These are phyloP conservation scores for Dicranocentrus wangi DNA, from an alignment of 2,888 invertebrate genomes.

Conservation along the genomic window DNA sequence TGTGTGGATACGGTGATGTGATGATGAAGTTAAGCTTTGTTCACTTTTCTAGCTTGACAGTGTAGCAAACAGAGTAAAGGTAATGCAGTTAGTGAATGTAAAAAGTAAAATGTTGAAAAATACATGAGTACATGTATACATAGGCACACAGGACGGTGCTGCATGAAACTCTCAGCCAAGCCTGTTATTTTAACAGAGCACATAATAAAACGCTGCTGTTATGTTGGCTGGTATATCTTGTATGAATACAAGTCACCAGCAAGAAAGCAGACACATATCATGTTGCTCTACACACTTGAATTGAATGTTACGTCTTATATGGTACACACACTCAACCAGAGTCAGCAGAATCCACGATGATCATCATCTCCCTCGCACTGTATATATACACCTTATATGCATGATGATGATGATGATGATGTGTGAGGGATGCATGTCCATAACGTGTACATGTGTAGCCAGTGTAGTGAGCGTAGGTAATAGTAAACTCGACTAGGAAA, in stretches of 20 bases:
- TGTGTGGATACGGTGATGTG: not conserved
- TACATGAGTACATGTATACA: conserved; percentile 15
- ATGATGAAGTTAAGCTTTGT: conserved; percentile 12
- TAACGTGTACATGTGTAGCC: not conserved
- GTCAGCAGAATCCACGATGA: conserved; percentile 25
- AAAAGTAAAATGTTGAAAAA: too few species aligned
- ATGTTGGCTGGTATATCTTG: not conserved
- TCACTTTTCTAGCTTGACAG: not conserved
- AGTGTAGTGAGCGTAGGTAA: too few species aligned
- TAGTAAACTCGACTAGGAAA: conserved; percentile 6
- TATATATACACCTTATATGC: not conserved
- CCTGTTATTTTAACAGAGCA: conserved; percentile 37
- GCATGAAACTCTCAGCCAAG: conserved; percentile 28
- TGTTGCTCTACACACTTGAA: conserved; percentile 37
- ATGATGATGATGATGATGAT: too few species aligned
- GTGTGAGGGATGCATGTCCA: not conserved
- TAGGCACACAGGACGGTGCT: not conserved
- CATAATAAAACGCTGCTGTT: not conserved
- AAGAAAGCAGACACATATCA: conserved; percentile 20
- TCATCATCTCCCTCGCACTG: conserved; percentile 37
- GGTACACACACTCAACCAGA: conserved; percentile 37
- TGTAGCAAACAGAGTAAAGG: not conserved
- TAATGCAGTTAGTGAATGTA: conserved; percentile 17
- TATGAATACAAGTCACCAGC: conserved; percentile 24
- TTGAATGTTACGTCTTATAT: not conserved